Evolutionary conservation across 2,888 invertebrate genomes (phyloP).

Genomic region (Lithophane socia): DNA sequence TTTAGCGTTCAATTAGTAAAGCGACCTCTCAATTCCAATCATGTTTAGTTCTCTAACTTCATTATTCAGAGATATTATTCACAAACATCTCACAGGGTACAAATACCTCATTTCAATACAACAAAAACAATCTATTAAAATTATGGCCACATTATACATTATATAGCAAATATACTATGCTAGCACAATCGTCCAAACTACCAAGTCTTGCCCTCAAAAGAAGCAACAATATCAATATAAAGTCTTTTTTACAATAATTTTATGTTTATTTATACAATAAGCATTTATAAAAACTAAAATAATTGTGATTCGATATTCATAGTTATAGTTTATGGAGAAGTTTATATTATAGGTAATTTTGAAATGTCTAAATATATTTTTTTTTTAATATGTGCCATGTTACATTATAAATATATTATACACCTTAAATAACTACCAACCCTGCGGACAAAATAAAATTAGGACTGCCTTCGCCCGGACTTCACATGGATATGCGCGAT

Average conservation of each 20-base stretch:
- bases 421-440: constrained; percentile 30
- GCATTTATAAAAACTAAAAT: constrained; percentile 62
- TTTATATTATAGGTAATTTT: constrained; percentile 40
- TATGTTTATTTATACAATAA: constrained; percentile 53
- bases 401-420: constrained; percentile 48
- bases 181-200: constrained; percentile 44
- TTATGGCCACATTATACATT: constrained; percentile 53
- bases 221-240: constrained; percentile 59
- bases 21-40: constrained; percentile 59
- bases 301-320: constrained; percentile 53
- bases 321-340: constrained; percentile 19
- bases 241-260: constrained; percentile 51
- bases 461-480: not conserved
- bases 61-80: constrained; percentile 16
- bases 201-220: constrained; percentile 57
- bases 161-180: constrained; percentile 56
- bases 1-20: constrained; percentile 31
- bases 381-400: constrained; percentile 54
- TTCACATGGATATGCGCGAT: constrained; percentile 28
- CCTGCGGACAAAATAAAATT: constrained; percentile 20
- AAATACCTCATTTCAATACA: constrained; percentile 50
- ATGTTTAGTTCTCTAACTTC: constrained; percentile 19
- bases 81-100: constrained; percentile 32
- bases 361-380: constrained; percentile 42
- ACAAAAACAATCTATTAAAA: constrained; percentile 38